These are phyloP conservation scores for Athetis lepigone DNA, from an alignment of 2,888 invertebrate species.

Conservation along the genomic window DNA sequence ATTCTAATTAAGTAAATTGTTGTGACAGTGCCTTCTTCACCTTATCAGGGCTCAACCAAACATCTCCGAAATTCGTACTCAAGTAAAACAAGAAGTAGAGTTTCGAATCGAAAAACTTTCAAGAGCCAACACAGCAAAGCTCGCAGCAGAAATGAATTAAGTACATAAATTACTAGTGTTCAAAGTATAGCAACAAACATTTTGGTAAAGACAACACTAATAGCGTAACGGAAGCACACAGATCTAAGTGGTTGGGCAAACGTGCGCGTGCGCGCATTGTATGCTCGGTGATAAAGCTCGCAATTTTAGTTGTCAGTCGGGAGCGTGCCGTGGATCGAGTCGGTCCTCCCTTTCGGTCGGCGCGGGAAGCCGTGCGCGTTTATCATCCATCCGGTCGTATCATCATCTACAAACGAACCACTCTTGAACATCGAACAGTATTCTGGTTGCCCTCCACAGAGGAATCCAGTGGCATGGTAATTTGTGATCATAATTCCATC, in stretches of 20 bases:
- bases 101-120: conserved; percentile 8
- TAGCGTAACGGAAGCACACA: conserved; percentile 85
- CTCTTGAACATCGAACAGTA: conserved; percentile 66
- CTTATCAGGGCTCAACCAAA: conserved; percentile 39
- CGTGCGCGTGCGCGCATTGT: conserved; percentile 79
- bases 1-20: conserved; percentile 23
- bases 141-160: conserved; percentile 52
- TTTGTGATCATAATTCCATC: conserved; percentile 77
- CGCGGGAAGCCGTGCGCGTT: conserved; percentile 65
- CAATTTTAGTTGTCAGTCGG: conserved; percentile 83
- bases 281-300: conserved; percentile 84
- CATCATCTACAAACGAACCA: conserved; percentile 65
- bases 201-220: conserved; percentile 77
- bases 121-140: conserved; percentile 21
- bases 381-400: conserved; percentile 72
- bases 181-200: conserved; percentile 74
- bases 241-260: conserved; percentile 83
- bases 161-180: conserved; percentile 61
- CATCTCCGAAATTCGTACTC: conserved; percentile 15
- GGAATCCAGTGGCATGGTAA: conserved; percentile 88
- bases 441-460: conserved; percentile 73
- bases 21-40: conserved; percentile 26
- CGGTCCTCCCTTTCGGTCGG: conserved; percentile 73
- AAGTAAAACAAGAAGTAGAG: conserved; percentile 4
- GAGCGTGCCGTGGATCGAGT: conserved; percentile 80